phyloP scores from a whole-genome alignment of 2,113 vertebrate genomes.

The Himantopus leucocephalus region DNA sequence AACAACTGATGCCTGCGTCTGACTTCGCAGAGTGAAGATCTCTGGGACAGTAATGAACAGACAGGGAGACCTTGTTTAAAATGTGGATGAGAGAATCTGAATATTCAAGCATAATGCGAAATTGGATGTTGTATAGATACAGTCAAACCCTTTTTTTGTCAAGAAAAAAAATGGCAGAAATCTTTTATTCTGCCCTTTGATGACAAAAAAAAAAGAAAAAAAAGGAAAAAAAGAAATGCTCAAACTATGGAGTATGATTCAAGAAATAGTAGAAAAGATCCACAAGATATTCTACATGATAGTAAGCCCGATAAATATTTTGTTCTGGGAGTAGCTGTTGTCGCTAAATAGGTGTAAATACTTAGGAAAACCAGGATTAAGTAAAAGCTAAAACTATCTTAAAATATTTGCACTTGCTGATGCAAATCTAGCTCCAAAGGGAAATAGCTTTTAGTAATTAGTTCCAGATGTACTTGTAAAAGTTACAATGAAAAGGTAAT shows the following conservation, averaged over 20 bases:
- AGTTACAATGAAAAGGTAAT: conserved; percentile 51
- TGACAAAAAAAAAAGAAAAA: not conserved
- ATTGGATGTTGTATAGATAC: conserved; percentile 62
- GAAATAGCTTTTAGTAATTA: conserved; percentile 39
- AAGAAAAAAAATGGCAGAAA: conserved; percentile 55
- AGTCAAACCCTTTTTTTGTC: conserved; percentile 58
- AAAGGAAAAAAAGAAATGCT: conserved; percentile 11
- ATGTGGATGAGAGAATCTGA: conserved; percentile 67
- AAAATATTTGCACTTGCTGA: conserved; percentile 29
- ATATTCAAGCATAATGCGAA: conserved; percentile 76
- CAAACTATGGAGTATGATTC: conserved; percentile 61
- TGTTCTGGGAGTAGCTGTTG: not conserved
- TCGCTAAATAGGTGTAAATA: not conserved
- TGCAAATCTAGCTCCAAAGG: conserved; percentile 30
- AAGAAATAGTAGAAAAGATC: conserved; percentile 68
- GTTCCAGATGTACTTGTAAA: conserved; percentile 57
- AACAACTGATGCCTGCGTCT: conserved; percentile 70
- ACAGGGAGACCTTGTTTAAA: conserved; percentile 34
- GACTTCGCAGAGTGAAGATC: conserved; percentile 69
- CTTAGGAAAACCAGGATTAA: not conserved
- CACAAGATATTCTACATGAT: conserved; percentile 21
- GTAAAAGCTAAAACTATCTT: conserved; percentile 14
- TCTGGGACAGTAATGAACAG: conserved; percentile 72
- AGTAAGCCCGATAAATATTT: not conserved
- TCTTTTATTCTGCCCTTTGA: conserved; percentile 58